Conservation (phyloP, 1,140 invertebrate species). For the Semibalanus balanoides region DNA sequence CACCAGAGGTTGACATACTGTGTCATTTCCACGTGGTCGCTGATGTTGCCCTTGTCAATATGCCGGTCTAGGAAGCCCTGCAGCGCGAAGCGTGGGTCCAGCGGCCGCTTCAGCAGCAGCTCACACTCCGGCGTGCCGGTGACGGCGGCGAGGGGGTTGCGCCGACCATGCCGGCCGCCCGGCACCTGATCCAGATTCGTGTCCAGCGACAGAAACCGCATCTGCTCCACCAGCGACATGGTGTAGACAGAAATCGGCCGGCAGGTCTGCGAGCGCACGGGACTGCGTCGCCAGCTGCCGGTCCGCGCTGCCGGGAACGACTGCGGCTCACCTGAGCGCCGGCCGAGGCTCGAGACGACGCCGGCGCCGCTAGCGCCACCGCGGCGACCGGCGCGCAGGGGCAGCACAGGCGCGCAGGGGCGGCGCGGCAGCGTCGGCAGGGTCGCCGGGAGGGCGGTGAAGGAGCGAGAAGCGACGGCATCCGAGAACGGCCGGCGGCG, state of each 20-base stretch:
- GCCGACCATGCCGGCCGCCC: no score
- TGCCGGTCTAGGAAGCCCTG: neutral
- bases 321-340: neutral
- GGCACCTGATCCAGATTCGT: neutral
- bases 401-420: no score
- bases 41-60: neutral
- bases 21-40: neutral
- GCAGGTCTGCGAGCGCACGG: neutral
- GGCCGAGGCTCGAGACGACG: no score
- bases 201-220: neutral
- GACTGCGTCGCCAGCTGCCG: neutral
- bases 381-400: no score
- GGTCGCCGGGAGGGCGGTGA: no score
- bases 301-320: neutral
- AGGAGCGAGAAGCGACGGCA: no score
- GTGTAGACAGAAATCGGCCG: no score
- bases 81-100: neutral
- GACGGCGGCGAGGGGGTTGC: neutral
- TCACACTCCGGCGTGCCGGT: no score
- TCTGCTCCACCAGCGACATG: neutral
- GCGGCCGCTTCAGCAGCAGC: neutral
- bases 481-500: no score
- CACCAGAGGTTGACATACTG: conserved; percentile 1
- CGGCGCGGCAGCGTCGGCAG: no score
- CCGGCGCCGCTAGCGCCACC: no score